phyloP scores from a whole-genome alignment of 2,113 vertebrate genomes.

The Pandion haliaetus region DNA sequence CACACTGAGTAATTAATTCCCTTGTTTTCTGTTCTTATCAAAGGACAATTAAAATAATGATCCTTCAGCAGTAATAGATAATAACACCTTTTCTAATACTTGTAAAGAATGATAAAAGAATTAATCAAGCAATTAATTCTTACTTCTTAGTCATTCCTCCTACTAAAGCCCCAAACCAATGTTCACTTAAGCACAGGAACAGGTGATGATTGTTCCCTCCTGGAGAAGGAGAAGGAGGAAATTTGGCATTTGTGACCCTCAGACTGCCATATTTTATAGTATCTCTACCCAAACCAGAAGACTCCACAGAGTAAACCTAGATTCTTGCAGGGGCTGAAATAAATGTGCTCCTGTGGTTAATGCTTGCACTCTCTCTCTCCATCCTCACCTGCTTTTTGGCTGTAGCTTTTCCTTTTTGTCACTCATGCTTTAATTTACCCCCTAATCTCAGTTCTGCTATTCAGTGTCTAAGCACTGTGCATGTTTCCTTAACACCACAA shows the following conservation, averaged over 20 bases:
- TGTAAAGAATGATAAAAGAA: not conserved
- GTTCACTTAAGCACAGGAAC: not conserved
- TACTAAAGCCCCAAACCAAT: not conserved
- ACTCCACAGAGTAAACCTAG: not conserved
- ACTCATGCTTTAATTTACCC: not conserved
- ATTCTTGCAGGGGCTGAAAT: not conserved
- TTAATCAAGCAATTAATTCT: slow-evolving; percentile 10
- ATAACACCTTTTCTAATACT: slow-evolving; percentile 10
- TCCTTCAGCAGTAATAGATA: not conserved
- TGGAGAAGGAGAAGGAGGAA: not conserved
- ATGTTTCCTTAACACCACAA: not conserved
- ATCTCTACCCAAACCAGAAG: not conserved
- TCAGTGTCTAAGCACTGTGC: not conserved
- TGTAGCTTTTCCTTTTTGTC: not conserved
- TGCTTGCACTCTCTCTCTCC: not conserved
- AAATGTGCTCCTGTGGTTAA: not conserved
- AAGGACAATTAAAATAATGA: slow-evolving; percentile 21
- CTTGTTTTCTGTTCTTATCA: not conserved
- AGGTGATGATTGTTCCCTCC: not conserved
- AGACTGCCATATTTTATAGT: not conserved
- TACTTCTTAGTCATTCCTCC: not conserved
- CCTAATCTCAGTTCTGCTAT: not conserved
- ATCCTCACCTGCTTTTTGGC: not conserved
- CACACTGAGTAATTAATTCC: not conserved
- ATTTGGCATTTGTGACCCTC: not conserved